These are phyloP conservation scores for Chrysocyon brachyurus DNA, from an alignment of 2,797 vertebrate species.

Conservation along the genomic window DNA sequence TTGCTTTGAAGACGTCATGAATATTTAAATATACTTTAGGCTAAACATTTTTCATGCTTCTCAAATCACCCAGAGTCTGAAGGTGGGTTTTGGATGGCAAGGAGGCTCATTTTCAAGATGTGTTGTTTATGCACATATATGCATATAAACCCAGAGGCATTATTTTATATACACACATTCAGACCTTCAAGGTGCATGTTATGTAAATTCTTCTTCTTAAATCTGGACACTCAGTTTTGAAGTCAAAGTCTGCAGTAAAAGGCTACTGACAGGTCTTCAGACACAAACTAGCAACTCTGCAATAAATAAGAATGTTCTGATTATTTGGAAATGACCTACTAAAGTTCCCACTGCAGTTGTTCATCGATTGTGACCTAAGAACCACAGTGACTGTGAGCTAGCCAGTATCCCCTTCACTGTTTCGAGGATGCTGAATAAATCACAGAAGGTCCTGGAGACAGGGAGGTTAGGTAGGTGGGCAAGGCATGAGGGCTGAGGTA, in stretches of 20 bases:
- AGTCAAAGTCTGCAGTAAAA: conserved; percentile 36
- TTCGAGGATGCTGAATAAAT: not conserved
- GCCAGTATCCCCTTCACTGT: not conserved
- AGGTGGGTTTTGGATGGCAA: conserved; percentile 68
- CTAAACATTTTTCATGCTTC: conserved; percentile 75
- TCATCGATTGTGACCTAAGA: conserved; percentile 3
- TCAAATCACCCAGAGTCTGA: conserved; percentile 63
- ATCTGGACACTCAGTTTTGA: conserved; percentile 36
- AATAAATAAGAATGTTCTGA: not conserved
- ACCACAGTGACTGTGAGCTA: not conserved
- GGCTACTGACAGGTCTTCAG: not conserved
- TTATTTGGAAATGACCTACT: not conserved
- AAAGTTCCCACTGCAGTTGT: not conserved
- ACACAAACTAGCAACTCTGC: not conserved
- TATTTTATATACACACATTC: not conserved
- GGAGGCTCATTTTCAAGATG: conserved; percentile 55
- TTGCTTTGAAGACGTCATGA: conserved; percentile 76
- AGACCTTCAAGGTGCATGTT: not conserved
- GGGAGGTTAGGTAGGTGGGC: not conserved
- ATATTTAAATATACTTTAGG: conserved; percentile 81
- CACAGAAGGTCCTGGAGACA: not conserved
- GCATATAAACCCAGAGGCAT: conserved; percentile 1
- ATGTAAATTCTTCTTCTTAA: conserved; percentile 61
- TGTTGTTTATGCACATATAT: not conserved
- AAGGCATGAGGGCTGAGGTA: not conserved